phyloP scores from a whole-genome alignment of 1,140 invertebrate genomes.

The Drosophila ogumai region DNA sequence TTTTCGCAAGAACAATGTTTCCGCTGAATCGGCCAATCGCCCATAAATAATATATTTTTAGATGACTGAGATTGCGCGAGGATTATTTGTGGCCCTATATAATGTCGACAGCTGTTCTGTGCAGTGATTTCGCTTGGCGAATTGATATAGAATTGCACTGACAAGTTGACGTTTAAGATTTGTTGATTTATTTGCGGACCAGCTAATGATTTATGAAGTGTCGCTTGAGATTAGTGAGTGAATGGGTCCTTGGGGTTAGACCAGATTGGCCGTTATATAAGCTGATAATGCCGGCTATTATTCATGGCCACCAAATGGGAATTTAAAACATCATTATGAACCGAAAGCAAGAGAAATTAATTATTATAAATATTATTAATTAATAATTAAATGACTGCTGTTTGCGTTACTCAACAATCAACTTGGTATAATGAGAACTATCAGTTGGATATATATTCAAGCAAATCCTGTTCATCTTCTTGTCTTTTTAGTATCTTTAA shows the following conservation, averaged over 20 bases:
- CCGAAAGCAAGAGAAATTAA: no score
- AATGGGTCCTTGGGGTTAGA: constrained; percentile 46
- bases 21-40: constrained; percentile 1
- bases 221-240: constrained; percentile 65
- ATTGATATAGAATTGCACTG: constrained; percentile 59
- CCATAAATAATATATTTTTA: constrained; percentile 41
- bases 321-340: constrained; percentile 3
- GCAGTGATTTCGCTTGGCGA: constrained; percentile 61
- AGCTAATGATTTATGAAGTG: constrained; percentile 69
- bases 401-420: not conserved
- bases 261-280: constrained; percentile 16
- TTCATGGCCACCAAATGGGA: constrained; percentile 6
- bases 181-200: constrained; percentile 63
- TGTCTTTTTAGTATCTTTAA: not conserved
- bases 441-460: not conserved
- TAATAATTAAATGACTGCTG: not conserved
- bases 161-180: constrained; percentile 71
- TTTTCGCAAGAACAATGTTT: not conserved
- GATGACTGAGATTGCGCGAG: constrained; percentile 41
- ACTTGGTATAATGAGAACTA: not conserved
- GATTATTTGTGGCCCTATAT: constrained; percentile 50
- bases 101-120: constrained; percentile 47
- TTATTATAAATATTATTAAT: not conserved
- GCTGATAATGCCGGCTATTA: constrained; percentile 22
- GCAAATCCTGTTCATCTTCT: not conserved